Evolutionary conservation across 2,888 invertebrate species (phyloP), one percentile per base, ranked within the genome.

Genomic region (Rhodophaea formosa): DNA sequence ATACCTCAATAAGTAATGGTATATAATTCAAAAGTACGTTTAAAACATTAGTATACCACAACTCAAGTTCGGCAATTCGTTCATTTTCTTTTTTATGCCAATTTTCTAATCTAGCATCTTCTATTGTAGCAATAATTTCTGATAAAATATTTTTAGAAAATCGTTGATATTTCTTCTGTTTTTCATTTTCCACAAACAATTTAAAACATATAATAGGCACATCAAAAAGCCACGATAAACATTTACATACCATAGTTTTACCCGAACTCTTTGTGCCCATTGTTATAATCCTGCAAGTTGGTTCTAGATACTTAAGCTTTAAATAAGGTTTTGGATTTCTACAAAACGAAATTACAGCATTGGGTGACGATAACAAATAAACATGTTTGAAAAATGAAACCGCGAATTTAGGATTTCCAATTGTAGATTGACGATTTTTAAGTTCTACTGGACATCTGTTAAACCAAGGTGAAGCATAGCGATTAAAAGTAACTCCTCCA

Each of bases 381-480:
- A 95, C 84, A 70, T 93, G 92, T 74, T 93, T 93, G 74, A 94
- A 88, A 67, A 94, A 94, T 39, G 87, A 82, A 0, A 94, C 92
- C 0, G 93, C 92, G 66, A 86, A 90, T 74, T 92, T 91, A 0
- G 92, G 77, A 53, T 84, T 80, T 16, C 95, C 95, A 32, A 78
- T 70, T 12, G 82, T 68, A 49, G 89, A 81, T 56, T 75, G 79
- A n/a, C 94, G 93, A 61, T 88, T 84, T 64, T 88, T 88, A 65
- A 94, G 84, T 63, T 93, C 92, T 3, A 95, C 93, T 6, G 95
- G 95, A 71, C 95, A 95, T 66, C 91, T 82, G 54, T 86, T 91
- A 43, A 80, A 86, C 94, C 94, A 95, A 49, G 88, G 84, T 3
- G 94, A 94, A 63, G 93, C 66, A 66, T 68, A 76, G 61, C 83